These are phyloP conservation scores for Reinhardtius hippoglossoides DNA, from an alignment of 2,113 vertebrate species.

Conservation along the genomic window DNA sequence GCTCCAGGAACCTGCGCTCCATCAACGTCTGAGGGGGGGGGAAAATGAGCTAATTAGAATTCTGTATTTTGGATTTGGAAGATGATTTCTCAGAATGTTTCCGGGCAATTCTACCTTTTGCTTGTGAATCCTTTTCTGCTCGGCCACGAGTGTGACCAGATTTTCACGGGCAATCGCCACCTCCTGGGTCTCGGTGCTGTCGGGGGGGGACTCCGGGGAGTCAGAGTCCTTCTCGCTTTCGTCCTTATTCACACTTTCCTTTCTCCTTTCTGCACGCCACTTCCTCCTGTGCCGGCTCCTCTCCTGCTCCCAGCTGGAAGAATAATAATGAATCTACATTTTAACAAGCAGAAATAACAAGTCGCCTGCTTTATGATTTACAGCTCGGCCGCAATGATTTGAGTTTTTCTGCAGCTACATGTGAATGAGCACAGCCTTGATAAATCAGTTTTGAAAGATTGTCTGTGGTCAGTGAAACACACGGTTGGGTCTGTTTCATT, in stretches of 20 bases:
- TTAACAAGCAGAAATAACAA: neutral
- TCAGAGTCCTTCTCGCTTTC: slow-evolving; percentile 90
- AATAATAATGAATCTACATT: neutral
- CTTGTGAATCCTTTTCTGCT: slow-evolving; percentile 86
- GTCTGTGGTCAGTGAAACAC: neutral
- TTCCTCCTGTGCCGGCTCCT: slow-evolving; percentile 81
- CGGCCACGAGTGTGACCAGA: slow-evolving; percentile 81
- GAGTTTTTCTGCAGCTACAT: too few relatives aligned
- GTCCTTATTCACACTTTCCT: slow-evolving; percentile 85
- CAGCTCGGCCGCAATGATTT: neutral
- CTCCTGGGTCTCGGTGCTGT: slow-evolving; percentile 83
- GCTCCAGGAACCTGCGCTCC: slow-evolving; percentile 82
- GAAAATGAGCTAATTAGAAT: neutral
- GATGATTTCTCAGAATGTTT: too few relatives aligned
- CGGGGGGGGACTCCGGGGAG: slow-evolving; percentile 84
- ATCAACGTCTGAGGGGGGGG: slow-evolving; percentile 75
- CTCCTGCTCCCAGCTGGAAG: slow-evolving; percentile 89
- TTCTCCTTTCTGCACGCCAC: slow-evolving; percentile 84
- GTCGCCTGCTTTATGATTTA: neutral
- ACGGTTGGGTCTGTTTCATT: neutral
- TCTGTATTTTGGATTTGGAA: neutral
- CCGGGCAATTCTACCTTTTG: slow-evolving; percentile 83
- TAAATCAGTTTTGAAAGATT: neutral
- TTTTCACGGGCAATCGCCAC: slow-evolving; percentile 86
- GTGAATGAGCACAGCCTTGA: too few relatives aligned